These are phyloP conservation scores for Ploceus nigricollis DNA, from an alignment of 2,113 vertebrate genomes.

Conservation along the genomic window DNA sequence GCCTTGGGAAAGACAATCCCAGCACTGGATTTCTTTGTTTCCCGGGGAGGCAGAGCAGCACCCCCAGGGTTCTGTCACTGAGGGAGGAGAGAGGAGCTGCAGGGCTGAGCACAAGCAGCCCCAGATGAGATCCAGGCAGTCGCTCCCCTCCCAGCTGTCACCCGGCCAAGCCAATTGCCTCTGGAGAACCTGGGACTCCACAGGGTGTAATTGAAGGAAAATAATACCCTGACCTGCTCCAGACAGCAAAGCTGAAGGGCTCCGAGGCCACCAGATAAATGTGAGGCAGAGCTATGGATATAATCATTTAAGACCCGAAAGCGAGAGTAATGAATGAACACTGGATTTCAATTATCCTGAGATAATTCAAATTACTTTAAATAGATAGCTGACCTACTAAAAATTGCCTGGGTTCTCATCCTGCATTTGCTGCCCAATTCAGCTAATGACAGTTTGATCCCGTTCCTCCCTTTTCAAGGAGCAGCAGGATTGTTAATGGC, in stretches of 20 bases:
- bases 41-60: not conserved
- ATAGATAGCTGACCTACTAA: slow-evolving; percentile 61
- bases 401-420: not conserved
- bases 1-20: not conserved
- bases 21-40: fast-evolving
- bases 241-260: slow-evolving; percentile 21
- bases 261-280: not conserved
- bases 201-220: slow-evolving; percentile 27
- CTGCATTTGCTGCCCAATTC: slow-evolving; percentile 14
- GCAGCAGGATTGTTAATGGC: not conserved
- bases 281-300: slow-evolving; percentile 22
- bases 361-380: slow-evolving; percentile 65
- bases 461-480: not conserved
- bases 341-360: slow-evolving; percentile 64
- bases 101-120: not conserved
- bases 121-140: not conserved
- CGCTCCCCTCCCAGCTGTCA: slow-evolving; percentile 13
- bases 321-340: slow-evolving; percentile 39
- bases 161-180: slow-evolving; percentile 2
- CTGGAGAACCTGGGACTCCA: not conserved
- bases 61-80: not conserved
- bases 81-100: not conserved
- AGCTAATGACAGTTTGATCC: slow-evolving; percentile 44
- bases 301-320: slow-evolving; percentile 23
- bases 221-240: not conserved